Evolutionary conservation across 2,113 vertebrate genomes (phyloP).

Genomic region (Smithornis capensis): DNA sequence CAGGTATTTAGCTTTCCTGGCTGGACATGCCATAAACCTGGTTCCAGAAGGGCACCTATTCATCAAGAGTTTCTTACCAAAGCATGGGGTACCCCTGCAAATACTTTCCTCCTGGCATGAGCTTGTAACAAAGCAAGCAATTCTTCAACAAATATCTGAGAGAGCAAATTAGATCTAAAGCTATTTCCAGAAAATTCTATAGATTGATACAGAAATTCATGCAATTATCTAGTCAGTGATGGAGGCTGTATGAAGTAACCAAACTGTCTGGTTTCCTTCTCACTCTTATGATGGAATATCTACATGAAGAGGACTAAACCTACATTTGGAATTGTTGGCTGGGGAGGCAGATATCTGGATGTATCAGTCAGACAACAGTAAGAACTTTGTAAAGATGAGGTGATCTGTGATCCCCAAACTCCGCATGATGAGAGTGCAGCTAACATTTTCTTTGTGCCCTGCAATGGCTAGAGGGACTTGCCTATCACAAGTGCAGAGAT

Average conservation of each 20-base stretch:
- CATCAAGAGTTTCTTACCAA: background rate
- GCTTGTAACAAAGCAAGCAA: background rate
- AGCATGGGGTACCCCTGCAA: background rate
- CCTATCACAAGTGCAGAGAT: background rate
- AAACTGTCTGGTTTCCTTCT: background rate
- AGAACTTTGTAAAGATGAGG: background rate
- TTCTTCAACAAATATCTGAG: background rate
- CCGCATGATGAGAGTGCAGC: background rate
- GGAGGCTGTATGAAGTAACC: background rate
- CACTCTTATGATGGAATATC: background rate
- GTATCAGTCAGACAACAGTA: background rate
- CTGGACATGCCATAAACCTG: background rate
- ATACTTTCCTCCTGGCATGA: background rate
- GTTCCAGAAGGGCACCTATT: background rate
- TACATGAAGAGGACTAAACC: background rate
- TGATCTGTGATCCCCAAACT: background rate
- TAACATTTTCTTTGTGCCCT: background rate
- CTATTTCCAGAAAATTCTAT: background rate
- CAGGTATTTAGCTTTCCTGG: background rate
- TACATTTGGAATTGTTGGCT: background rate
- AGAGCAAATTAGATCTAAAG: background rate
- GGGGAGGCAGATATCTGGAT: background rate
- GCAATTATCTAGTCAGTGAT: background rate
- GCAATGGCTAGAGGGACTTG: background rate
- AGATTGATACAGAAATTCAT: background rate